Percentiles rank a stretch among this genome's conserved stretches.
phyloP scores from a whole-genome alignment of 1,140 invertebrate species.

The Acromyrmex charruanus region DNA sequence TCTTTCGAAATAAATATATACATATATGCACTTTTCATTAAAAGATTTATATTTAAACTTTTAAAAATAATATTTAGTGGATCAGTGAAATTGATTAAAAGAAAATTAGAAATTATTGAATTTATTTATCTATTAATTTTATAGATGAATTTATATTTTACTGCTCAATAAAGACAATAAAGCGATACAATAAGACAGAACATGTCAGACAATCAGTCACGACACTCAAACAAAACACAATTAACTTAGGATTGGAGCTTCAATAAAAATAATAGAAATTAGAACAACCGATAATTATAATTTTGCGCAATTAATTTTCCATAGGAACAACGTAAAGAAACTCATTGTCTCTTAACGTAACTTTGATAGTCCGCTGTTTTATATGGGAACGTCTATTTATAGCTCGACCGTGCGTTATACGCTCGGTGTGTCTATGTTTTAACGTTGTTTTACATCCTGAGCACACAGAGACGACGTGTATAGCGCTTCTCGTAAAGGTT shows the following conservation, averaged over 20 bases:
- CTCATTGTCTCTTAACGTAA: conserved; percentile 38
- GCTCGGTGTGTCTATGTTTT: conserved; percentile 44
- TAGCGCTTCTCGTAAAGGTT: conserved; percentile 65
- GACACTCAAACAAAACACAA: background rate
- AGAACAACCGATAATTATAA: background rate
- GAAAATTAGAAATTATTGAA: background rate
- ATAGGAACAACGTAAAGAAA: background rate
- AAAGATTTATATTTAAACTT: background rate
- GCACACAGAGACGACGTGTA: conserved; percentile 26
- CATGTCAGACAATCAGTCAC: background rate
- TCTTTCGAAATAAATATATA: background rate
- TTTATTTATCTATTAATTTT: background rate
- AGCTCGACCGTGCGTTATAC: conserved; percentile 29
- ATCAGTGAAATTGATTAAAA: background rate
- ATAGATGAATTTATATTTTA: background rate
- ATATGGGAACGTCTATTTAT: conserved; percentile 53
- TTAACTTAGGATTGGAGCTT: background rate
- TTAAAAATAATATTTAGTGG: background rate
- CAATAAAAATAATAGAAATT: background rate
- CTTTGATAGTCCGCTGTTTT: conserved; percentile 42
- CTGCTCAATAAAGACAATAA: background rate
- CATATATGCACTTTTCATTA: background rate
- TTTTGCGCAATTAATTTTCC: conserved; percentile 14
- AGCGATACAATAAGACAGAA: background rate
- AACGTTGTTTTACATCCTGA: conserved; percentile 55